phyloP scores from a whole-genome alignment of 1,140 invertebrate genomes.

The Daktulosphaira vitifoliae region DNA sequence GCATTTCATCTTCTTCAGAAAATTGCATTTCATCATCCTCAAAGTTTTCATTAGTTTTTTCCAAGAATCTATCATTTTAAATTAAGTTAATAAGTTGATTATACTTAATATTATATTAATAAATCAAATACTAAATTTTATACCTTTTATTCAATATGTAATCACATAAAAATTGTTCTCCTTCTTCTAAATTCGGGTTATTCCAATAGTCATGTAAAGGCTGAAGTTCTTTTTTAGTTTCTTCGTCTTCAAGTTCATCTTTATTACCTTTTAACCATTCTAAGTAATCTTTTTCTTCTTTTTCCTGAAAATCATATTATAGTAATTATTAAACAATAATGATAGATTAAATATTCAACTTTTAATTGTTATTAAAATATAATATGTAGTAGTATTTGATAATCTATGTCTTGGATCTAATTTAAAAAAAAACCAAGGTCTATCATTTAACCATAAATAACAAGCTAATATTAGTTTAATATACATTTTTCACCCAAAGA shows the following conservation, averaged over 20 bases:
- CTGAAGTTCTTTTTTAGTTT: conserved; percentile 56
- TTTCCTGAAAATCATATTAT: conserved; percentile 40
- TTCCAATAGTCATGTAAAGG: conserved; percentile 77
- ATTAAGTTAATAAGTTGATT: background rate
- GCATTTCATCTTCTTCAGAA: conserved; percentile 67
- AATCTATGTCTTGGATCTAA: too few species aligned
- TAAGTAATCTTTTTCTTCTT: conserved; percentile 63
- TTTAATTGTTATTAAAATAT: background rate
- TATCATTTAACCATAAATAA: too few species aligned
- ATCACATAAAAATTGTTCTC: conserved; percentile 84
- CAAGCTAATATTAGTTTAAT: too few species aligned
- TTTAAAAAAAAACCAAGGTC: too few species aligned
- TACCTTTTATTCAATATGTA: conserved; percentile 84
- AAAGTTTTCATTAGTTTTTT: conserved; percentile 62
- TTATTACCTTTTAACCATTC: conserved; percentile 74
- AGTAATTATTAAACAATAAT: background rate
- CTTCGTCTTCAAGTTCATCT: conserved; percentile 53
- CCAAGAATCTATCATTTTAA: conserved; percentile 46
- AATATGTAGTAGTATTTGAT: too few species aligned
- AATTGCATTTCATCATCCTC: conserved; percentile 49
- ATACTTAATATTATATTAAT: conserved; percentile 6
- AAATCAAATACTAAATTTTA: conserved; percentile 33
- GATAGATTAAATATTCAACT: background rate
- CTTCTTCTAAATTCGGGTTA: conserved; percentile 65
- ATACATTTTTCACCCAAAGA: too few species aligned